Conservation (phyloP, 2,113 vertebrate species). For the Sceloporus undulatus region DNA sequence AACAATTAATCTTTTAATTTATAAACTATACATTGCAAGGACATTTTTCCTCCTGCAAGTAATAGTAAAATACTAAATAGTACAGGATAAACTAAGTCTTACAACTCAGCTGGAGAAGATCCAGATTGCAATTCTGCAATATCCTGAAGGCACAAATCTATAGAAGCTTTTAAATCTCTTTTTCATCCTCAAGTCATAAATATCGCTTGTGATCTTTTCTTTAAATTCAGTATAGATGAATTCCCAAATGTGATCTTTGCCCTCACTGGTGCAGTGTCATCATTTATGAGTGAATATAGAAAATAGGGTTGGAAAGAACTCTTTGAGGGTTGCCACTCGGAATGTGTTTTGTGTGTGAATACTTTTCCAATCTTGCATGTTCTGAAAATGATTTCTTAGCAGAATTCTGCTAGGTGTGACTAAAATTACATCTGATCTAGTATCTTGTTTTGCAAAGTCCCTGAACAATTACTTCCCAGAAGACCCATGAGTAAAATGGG, state of each 20-base stretch:
- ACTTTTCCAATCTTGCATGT: not conserved
- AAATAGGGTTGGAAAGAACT: not conserved
- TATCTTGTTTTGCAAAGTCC: not conserved
- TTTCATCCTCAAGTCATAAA: constrained; percentile 1
- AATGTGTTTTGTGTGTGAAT: not conserved
- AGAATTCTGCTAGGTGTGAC: too few relatives aligned
- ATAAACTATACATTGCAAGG: not conserved
- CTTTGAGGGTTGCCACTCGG: not conserved
- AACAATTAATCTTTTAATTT: not conserved
- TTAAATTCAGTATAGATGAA: not conserved
- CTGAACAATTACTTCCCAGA: not conserved
- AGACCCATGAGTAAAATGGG: not conserved
- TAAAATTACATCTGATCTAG: not conserved
- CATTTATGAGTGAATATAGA: not conserved
- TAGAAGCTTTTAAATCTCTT: not conserved
- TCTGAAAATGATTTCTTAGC: not conserved
- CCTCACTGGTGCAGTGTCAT: not conserved
- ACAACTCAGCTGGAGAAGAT: constrained; percentile 1
- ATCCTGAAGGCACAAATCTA: not conserved
- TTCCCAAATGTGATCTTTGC: not conserved
- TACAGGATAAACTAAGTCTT: constrained; percentile 24
- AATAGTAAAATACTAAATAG: not conserved
- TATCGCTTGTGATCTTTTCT: not conserved
- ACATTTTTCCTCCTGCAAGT: not conserved
- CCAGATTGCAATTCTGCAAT: constrained; percentile 18